Percentiles rank a stretch among this genome's conserved stretches.
Evolutionary conservation across 2,113 vertebrate genomes (phyloP).

Genomic region (Austrofundulus limnaeus): DNA sequence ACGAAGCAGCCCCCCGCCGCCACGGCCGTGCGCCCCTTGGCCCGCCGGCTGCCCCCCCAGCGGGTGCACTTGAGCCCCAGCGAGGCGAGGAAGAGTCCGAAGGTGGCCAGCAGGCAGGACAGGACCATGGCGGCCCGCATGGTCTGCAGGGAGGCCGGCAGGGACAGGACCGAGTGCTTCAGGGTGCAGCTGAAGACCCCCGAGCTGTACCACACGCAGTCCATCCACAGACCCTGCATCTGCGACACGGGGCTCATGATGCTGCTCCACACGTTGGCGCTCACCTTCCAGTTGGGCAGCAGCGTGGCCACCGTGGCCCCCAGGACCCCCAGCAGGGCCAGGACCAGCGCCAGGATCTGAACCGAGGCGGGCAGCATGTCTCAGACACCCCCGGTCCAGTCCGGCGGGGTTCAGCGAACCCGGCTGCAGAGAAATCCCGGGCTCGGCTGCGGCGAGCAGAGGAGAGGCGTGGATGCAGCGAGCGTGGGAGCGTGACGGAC

Average conservation of each 20-base stretch:
- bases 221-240: constrained; percentile 96
- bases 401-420: constrained; percentile 23
- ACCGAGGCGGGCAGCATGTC: constrained; percentile 85
- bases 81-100: constrained; percentile 85
- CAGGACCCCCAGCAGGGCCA: constrained; percentile 85
- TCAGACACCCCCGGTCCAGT: background rate
- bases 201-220: constrained; percentile 93
- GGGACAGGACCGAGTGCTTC: constrained; percentile 84
- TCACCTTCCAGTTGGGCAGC: constrained; percentile 94
- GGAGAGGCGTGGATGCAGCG: constrained; percentile 68
- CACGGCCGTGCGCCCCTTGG: constrained; percentile 84
- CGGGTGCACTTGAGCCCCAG: constrained; percentile 92
- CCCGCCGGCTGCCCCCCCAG: constrained; percentile 82
- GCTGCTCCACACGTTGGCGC: constrained; percentile 78
- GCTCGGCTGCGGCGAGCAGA: constrained; percentile 72
- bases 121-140: constrained; percentile 89
- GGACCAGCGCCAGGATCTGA: constrained; percentile 89
- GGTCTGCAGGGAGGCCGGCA: constrained; percentile 85
- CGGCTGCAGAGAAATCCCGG: constrained; percentile 63
- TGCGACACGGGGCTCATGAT: constrained; percentile 86
- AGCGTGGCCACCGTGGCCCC: constrained; percentile 86
- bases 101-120: constrained; percentile 81
- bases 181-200: constrained; percentile 93
- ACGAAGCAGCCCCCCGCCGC: constrained; percentile 87
- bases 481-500: constrained; percentile 79